These are phyloP conservation scores for Nephila pilipes DNA, from an alignment of 1,140 invertebrate species.

Conservation along the genomic window DNA sequence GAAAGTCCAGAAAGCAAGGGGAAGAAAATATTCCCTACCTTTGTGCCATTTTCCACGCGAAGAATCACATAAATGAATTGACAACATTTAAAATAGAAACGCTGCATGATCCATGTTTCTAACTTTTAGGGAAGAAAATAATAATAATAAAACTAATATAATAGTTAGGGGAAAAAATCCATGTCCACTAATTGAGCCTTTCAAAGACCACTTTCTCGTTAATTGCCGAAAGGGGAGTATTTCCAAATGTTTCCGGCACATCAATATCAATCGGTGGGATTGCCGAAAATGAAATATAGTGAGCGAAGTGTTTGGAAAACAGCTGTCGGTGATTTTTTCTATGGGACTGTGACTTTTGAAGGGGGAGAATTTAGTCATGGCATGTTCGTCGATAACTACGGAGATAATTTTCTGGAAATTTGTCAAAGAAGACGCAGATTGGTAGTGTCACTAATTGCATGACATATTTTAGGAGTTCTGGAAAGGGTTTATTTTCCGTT, in stretches of 20 bases:
- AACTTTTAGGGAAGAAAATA: neutral
- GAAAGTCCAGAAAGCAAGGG: neutral
- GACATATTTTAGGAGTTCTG: slow-evolving; percentile 28
- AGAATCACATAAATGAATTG: slow-evolving; percentile 12
- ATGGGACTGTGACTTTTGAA: neutral
- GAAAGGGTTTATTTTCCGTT: neutral
- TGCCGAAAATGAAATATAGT: slow-evolving; percentile 35
- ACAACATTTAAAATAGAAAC: slow-evolving; percentile 3
- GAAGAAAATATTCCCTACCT: neutral
- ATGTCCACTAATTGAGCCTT: slow-evolving; percentile 37
- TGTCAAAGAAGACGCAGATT: slow-evolving; percentile 32
- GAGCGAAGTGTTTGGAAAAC: slow-evolving; percentile 26
- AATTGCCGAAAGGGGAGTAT: slow-evolving; percentile 37
- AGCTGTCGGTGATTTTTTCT: slow-evolving; percentile 39
- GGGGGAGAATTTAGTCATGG: neutral
- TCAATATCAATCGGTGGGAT: slow-evolving; percentile 24
- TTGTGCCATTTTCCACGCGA: neutral
- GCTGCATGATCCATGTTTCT: neutral
- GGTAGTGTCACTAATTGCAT: slow-evolving; percentile 17
- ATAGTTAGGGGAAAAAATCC: neutral
- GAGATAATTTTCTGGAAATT: slow-evolving; percentile 35
- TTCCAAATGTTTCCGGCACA: slow-evolving; percentile 14
- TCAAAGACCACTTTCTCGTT: slow-evolving; percentile 36
- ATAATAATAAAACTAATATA: neutral
- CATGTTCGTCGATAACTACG: slow-evolving; percentile 5